These are phyloP conservation scores for Phenacoccus solenopsis DNA, from an alignment of 1,140 invertebrate species.

Conservation along the genomic window DNA sequence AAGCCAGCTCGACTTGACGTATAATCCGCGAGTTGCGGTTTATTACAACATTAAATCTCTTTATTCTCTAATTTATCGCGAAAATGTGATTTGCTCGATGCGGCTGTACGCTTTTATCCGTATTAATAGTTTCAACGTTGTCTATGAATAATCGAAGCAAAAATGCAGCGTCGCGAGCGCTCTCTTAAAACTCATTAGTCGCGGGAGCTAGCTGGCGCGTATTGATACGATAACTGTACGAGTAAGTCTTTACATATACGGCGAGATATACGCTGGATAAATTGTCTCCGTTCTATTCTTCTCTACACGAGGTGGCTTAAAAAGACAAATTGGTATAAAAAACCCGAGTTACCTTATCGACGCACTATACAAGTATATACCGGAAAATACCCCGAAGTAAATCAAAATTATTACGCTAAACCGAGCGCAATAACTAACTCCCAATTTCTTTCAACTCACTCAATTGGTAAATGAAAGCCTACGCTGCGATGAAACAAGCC, in stretches of 20 bases:
- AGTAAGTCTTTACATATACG: too few relatives aligned
- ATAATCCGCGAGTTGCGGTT: background rate
- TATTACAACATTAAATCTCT: background rate
- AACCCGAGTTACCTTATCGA: too few relatives aligned
- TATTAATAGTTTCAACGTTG: background rate
- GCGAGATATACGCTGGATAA: too few relatives aligned
- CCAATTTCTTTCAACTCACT: constrained; percentile 6
- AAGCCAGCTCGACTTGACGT: background rate
- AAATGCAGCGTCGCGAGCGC: background rate
- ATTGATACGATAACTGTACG: too few relatives aligned
- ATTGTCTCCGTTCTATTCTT: background rate
- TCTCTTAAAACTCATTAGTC: too few relatives aligned
- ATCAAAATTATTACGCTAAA: constrained; percentile 15
- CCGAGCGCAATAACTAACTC: constrained; percentile 7
- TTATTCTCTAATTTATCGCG: background rate
- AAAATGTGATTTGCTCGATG: background rate
- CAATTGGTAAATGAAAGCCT: background rate
- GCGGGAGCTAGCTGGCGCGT: too few relatives aligned
- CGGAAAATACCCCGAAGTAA: constrained; percentile 10
- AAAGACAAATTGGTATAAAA: too few relatives aligned
- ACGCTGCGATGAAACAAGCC: background rate
- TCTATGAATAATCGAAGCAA: background rate
- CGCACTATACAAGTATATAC: too few relatives aligned
- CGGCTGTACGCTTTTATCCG: background rate
- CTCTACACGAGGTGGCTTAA: too few relatives aligned